Conservation (phyloP, 1,140 invertebrate species). For the Bathynomus jamesi region DNA sequence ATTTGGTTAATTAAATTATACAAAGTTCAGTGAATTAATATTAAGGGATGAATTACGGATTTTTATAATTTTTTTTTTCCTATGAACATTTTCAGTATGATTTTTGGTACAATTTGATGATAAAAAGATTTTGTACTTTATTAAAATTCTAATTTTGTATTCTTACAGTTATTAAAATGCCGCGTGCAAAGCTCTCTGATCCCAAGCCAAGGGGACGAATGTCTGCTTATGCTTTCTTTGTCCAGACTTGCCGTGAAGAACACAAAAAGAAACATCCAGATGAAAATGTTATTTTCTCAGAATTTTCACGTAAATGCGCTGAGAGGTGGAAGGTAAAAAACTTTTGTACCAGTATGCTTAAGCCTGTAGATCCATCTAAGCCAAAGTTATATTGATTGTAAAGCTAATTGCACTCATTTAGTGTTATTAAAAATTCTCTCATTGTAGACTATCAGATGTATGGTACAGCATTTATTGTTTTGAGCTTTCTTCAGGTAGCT, state of each 20-base stretch:
- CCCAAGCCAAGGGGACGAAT: conserved; percentile 81
- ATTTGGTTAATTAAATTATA: too few relatives aligned
- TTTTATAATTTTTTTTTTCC: too few relatives aligned
- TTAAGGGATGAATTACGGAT: too few relatives aligned
- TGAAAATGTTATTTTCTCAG: conserved; percentile 95
- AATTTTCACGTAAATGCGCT: conserved; percentile 98
- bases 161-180: not conserved
- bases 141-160: not conserved
- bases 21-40: too few relatives aligned
- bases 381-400: not conserved
- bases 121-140: not conserved
- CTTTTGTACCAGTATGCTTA: too few relatives aligned
- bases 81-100: too few relatives aligned
- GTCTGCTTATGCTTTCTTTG: conserved; percentile 99
- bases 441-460: not conserved
- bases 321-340: conserved; percentile 89
- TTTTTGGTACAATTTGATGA: too few relatives aligned
- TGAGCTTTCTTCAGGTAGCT: too few relatives aligned
- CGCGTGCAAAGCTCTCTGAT: not conserved
- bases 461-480: too few relatives aligned
- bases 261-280: conserved; percentile 99
- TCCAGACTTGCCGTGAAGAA: conserved; percentile 96
- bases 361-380: too few relatives aligned
- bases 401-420: not conserved
- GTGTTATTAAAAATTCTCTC: not conserved